Evolutionary conservation across 1,140 invertebrate species (phyloP).

Genomic region (Drosophila arizonae): DNA sequence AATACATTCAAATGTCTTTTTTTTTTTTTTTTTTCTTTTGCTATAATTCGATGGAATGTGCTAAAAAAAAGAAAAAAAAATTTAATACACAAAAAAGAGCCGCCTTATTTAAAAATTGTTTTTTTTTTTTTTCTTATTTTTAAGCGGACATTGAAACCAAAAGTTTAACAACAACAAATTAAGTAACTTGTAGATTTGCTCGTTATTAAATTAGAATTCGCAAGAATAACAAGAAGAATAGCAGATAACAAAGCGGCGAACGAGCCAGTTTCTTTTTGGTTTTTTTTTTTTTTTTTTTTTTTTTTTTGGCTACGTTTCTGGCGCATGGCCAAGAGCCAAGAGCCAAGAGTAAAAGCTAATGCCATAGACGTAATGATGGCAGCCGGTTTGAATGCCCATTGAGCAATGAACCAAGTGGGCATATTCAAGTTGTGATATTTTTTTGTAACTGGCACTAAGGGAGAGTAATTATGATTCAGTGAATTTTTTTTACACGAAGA

Average conservation of each 20-base stretch:
- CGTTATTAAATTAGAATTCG: slow-evolving; percentile 65
- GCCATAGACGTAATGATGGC: slow-evolving; percentile 33
- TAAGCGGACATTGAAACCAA: slow-evolving; percentile 16
- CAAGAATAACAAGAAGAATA: slow-evolving; percentile 23
- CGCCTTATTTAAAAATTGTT: slow-evolving; percentile 12
- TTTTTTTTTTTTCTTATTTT: neutral
- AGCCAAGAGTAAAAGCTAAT: slow-evolving; percentile 44
- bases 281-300: slow-evolving; percentile 31
- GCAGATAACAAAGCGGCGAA: slow-evolving; percentile 25
- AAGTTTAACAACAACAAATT: slow-evolving; percentile 12
- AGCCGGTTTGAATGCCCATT: slow-evolving; percentile 49
- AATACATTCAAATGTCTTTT: no score
- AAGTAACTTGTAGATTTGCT: slow-evolving; percentile 50
- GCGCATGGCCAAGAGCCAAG: slow-evolving; percentile 57
- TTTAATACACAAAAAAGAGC: neutral
- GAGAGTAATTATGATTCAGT: neutral
- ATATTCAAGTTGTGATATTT: neutral
- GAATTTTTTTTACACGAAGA: no score
- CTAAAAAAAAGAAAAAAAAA: neutral
- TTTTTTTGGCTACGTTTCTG: slow-evolving; percentile 46
- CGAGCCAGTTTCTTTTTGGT: slow-evolving; percentile 29
- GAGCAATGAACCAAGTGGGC: neutral
- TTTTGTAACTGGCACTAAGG: neutral
- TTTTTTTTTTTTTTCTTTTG: no score
- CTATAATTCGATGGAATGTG: neutral